Evolutionary conservation across 1,140 invertebrate genomes (phyloP), one percentile per base, ranked within the genome.

Genomic region (Tetramorium alpestre): DNA sequence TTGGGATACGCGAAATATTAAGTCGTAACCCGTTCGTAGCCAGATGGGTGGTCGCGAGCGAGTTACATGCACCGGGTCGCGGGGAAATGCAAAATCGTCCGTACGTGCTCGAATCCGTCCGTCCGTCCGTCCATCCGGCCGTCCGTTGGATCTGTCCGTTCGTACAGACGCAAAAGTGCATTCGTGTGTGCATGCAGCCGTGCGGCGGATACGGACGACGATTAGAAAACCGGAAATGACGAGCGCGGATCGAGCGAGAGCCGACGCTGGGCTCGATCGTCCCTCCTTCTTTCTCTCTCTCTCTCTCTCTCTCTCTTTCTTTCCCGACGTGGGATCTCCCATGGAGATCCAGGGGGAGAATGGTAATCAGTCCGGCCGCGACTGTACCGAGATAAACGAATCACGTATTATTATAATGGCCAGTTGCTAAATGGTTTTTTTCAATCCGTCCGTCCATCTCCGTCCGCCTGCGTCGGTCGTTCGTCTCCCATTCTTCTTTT

Each of bases 361-460:
- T 78, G 67, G 58, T 81, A 81, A 82, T 89, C 85, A 75, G 72
- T 77, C 33, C 86, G 81, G 85, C 54, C 80, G 76, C 72, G 89
- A 91, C 90, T 91, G 90, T 90, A 91, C 90, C 72, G 88, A 93
- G 93, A 95, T 94, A 94, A 95, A 95, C 94, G 95, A 95, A 95
- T 95, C 94, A 95, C 95, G 95, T 95, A 95, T 95, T 95, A 95
- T 95, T 94, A 95, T 95, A 95, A 95, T 95, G 93, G 94, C 94
- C 94, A 95, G 94, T 95, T 95, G 94, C 94, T 95, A 95, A 95
- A 95, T 95, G 95, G 92, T 95, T 95, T 95, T 93, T 95, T 95
- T 94, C 94, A 95, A 95, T 95, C 92, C 93, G 92, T 95, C 92
- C 93, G 91, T 93, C 91, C 90, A 89, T 87, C 93, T 85, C 90